Percentiles rank a stretch among this genome's conserved stretches.
Conservation (phyloP, 2,888 invertebrate species). For the Psylliodes chrysocephalus region DNA sequence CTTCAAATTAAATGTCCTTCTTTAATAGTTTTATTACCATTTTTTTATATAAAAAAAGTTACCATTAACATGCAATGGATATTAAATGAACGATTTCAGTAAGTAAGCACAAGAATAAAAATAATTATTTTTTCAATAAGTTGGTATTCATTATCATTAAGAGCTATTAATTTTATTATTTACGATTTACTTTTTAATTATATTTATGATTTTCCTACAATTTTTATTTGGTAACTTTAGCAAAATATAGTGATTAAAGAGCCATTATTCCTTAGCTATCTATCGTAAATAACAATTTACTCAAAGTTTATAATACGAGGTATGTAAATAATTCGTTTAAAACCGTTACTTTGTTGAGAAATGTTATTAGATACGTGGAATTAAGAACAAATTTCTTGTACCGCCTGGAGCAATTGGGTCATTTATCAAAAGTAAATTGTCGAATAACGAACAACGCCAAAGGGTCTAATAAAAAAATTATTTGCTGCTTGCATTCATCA, state of each 20-base stretch:
- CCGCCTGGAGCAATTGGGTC: slow-evolving; percentile 6
- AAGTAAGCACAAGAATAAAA: too few relatives aligned
- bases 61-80: too few relatives aligned
- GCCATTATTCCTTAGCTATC: neutral
- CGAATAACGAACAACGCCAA: slow-evolving; percentile 9
- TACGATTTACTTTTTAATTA: too few relatives aligned
- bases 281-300: slow-evolving; percentile 16
- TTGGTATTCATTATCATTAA: too few relatives aligned
- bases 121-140: too few relatives aligned
- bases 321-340: slow-evolving; percentile 18
- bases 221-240: too few relatives aligned
- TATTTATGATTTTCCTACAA: too few relatives aligned
- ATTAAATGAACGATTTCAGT: too few relatives aligned
- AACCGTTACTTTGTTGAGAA: slow-evolving; percentile 19
- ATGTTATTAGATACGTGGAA: slow-evolving; percentile 21
- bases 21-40: too few relatives aligned
- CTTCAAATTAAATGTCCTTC: too few relatives aligned
- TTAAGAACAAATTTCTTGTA: slow-evolving; percentile 19
- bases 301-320: slow-evolving; percentile 5
- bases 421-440: slow-evolving; percentile 22
- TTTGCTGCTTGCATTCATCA: slow-evolving; percentile 12
- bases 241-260: slow-evolving; percentile 1
- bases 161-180: too few relatives aligned
- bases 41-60: too few relatives aligned
- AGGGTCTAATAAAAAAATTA: slow-evolving; percentile 1